Percentiles rank a stretch among this genome's conserved stretches.
These are phyloP conservation scores for Coregonus sp. DNA, from an alignment of 2,797 vertebrate genomes.

Conservation along the genomic window DNA sequence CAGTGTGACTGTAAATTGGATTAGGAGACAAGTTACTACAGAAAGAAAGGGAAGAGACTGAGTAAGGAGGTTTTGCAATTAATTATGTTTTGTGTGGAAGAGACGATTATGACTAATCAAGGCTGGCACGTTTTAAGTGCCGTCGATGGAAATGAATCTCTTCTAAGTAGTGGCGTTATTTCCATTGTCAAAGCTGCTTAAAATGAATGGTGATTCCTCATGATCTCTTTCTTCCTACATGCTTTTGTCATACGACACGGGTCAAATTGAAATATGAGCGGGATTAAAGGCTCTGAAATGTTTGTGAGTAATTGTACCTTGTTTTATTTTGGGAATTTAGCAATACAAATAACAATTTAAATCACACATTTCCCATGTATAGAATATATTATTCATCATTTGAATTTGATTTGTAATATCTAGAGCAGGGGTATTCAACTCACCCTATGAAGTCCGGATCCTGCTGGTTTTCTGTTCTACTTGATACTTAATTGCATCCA, in stretches of 20 bases:
- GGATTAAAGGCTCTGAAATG: too few species aligned
- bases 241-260: not conserved
- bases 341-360: too few species aligned
- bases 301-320: not conserved
- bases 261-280: not conserved
- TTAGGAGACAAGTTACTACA: slow-evolving; percentile 60
- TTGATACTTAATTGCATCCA: not conserved
- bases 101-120: slow-evolving; percentile 68
- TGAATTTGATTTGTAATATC: too few species aligned
- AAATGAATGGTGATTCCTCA: slow-evolving; percentile 24
- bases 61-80: slow-evolving; percentile 58
- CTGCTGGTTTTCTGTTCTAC: too few species aligned
- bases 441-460: too few species aligned
- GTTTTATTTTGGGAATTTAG: not conserved
- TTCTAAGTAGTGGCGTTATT: slow-evolving; percentile 34
- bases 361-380: not conserved
- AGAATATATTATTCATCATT: not conserved
- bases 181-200: slow-evolving; percentile 16
- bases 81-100: slow-evolving; percentile 64
- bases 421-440: too few species aligned
- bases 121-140: slow-evolving; percentile 52
- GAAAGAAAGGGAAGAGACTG: slow-evolving; percentile 52
- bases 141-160: slow-evolving; percentile 45
- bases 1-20: slow-evolving; percentile 63
- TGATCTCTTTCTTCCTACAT: not conserved